Evolutionary conservation across 2,113 vertebrate species (phyloP), one percentile per base, ranked within the genome.

Genomic region (Tonatia bakeri): DNA sequence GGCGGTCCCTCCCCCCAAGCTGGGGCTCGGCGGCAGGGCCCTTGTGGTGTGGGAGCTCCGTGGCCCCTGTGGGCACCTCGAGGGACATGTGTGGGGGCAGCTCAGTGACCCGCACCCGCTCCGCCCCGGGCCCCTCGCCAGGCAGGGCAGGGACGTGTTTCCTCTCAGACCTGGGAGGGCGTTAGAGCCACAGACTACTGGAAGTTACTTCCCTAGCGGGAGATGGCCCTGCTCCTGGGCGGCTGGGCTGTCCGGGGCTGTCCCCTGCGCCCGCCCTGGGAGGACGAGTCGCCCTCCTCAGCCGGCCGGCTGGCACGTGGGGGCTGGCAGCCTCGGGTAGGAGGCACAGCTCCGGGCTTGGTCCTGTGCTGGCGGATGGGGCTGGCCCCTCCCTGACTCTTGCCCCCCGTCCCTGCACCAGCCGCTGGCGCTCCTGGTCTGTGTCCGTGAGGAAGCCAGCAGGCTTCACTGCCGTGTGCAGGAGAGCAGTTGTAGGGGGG

Each of bases 51-150:
- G 2, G 1, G 2, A 36, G 19, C 43, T 59, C 65, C 52, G 67
- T 54, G 80, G 86, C 50, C 77, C 87, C 70, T 69, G n/a, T 2
- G 17, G 24, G 50, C 11, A 7, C 22, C 31, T 50, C 24, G 7
- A 0, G 73, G 59, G 36, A 20, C 0, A 0, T 0, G 0, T 22
- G 36, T 86, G 10, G 5, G 0, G 3, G 8, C 59, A 33, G 40
- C 47, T 3, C 36, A 0, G 24, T 3, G 28, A 17, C 31, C 20
- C 59, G 43, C n/a, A 6, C 61, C 20, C 3, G 0, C 19, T 26
- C 22, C 7, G 59, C 3, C 43, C 43, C 10, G 1, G n/a, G 28
- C 45, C n/a, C 4, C 3, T 1, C 7, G 7, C 6, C 2, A 43
- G n/a, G 20, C 1, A 5, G 24, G 24, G 31, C 65, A 64, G 20